Evolutionary conservation across 2,113 vertebrate genomes (phyloP).

Genomic region (Gulo gulo): DNA sequence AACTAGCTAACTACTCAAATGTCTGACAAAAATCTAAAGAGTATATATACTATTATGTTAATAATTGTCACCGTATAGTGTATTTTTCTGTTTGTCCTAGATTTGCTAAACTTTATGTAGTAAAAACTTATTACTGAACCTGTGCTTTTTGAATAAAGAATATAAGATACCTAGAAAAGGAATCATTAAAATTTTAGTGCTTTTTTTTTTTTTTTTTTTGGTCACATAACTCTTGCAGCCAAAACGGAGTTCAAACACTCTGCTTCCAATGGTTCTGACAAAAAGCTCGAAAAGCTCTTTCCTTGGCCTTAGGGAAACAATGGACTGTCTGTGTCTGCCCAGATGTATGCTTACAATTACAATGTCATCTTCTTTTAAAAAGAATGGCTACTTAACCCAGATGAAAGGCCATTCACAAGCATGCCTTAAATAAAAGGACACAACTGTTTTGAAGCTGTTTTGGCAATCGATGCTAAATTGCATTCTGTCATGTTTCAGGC

Average conservation of each 20-base stretch:
- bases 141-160: not conserved
- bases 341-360: not conserved
- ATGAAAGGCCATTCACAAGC: conserved; percentile 38
- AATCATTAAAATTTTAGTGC: not conserved
- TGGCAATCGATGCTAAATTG: not conserved
- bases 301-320: not conserved
- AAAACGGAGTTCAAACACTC: not conserved
- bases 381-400: conserved; percentile 14
- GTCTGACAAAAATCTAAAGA: not conserved
- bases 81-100: not conserved
- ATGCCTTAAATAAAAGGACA: not conserved
- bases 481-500: not conserved
- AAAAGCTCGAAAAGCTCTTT: conserved; percentile 32
- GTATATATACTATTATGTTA: not conserved
- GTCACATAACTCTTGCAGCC: not conserved
- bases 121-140: not conserved
- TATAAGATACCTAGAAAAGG: not conserved
- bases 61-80: not conserved
- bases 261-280: not conserved
- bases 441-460: conserved; percentile 40
- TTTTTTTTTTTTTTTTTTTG: conserved; percentile 37
- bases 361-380: not conserved
- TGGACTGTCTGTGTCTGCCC: conserved; percentile 2
- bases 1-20: not conserved
- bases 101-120: not conserved